Evolutionary conservation across 2,113 vertebrate species (phyloP).

Genomic region (Hypomesus transpacificus): DNA sequence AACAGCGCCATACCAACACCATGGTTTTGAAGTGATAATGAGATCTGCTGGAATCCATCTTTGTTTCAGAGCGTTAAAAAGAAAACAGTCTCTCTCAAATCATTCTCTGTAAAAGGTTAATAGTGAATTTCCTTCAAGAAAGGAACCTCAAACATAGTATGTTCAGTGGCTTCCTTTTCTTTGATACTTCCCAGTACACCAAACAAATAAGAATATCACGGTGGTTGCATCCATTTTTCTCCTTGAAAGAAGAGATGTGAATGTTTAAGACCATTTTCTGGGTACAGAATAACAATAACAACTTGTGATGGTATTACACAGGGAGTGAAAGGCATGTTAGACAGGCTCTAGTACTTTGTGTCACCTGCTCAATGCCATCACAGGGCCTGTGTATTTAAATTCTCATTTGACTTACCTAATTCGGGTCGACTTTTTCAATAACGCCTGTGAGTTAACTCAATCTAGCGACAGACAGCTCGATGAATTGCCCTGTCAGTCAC

Average conservation of each 20-base stretch:
- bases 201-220: neutral
- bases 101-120: constrained; percentile 31
- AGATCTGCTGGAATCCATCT: constrained; percentile 58
- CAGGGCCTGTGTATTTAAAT: constrained; percentile 48
- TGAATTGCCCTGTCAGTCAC: constrained; percentile 75
- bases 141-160: constrained; percentile 9
- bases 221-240: neutral
- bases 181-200: constrained; percentile 27
- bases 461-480: constrained; percentile 66
- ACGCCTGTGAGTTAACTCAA: constrained; percentile 67
- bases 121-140: constrained; percentile 18
- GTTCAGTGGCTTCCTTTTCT: constrained; percentile 17
- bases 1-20: constrained; percentile 41
- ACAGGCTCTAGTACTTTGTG: neutral
- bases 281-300: no score
- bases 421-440: constrained; percentile 74
- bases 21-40: constrained; percentile 70
- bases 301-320: no score
- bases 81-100: constrained; percentile 14
- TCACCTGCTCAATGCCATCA: constrained; percentile 24
- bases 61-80: constrained; percentile 53
- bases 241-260: constrained; percentile 5
- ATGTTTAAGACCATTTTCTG: constrained; percentile 1
- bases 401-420: constrained; percentile 67
- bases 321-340: no score